Evolutionary conservation across 2,113 vertebrate genomes (phyloP).

Genomic region (Numenius arquata): DNA sequence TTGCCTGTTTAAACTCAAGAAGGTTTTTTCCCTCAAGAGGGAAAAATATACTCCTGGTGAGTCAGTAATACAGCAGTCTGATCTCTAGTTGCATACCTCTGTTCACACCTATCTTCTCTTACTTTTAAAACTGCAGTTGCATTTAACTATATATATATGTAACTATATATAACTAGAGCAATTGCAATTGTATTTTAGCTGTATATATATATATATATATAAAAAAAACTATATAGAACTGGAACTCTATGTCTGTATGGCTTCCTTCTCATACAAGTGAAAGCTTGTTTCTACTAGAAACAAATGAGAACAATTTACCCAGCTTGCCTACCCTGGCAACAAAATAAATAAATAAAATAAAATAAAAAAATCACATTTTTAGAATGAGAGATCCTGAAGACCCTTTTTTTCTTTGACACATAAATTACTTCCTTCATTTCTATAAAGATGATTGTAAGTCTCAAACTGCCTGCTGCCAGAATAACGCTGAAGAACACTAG

Average conservation of each 20-base stretch:
- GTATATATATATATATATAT: background rate
- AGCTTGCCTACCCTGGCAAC: background rate
- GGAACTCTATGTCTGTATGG: background rate
- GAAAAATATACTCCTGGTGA: background rate
- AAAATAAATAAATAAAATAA: background rate
- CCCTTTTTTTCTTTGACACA: background rate
- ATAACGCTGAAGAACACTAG: background rate
- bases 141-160: background rate
- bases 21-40: background rate
- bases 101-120: background rate
- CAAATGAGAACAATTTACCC: background rate
- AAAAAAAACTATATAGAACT: background rate
- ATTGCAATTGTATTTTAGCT: background rate
- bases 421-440: slow-evolving; percentile 13
- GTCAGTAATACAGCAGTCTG: background rate
- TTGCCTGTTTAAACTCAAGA: background rate
- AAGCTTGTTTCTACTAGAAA: background rate
- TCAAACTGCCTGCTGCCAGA: slow-evolving; percentile 2
- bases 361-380: background rate
- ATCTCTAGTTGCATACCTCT: background rate
- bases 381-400: background rate
- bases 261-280: background rate
- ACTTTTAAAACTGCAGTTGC: background rate
- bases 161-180: background rate
- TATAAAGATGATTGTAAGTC: background rate